Conservation (phyloP, 2,113 vertebrate species). For the Oreotrochilus melanogaster region DNA sequence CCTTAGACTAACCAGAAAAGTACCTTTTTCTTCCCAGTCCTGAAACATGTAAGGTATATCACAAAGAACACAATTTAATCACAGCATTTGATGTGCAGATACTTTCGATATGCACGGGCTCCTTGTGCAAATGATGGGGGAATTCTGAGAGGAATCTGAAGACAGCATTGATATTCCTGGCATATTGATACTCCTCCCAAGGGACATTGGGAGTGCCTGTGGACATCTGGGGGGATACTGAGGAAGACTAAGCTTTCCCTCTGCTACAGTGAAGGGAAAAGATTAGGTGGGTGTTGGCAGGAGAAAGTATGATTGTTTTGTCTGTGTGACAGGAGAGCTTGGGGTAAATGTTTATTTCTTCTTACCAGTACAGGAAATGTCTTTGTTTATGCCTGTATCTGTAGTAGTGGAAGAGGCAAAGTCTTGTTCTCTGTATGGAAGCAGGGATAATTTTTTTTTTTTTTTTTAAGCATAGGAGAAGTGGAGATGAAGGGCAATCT, state of each 20-base stretch:
- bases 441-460: not conserved
- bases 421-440: not conserved
- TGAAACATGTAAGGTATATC: not conserved
- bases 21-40: not conserved
- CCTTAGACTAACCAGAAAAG: not conserved
- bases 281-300: not conserved
- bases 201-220: not conserved
- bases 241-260: not conserved
- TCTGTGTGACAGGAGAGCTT: not conserved
- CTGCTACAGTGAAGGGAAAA: not conserved
- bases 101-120: not conserved
- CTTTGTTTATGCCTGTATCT: conserved; percentile 3
- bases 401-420: not conserved
- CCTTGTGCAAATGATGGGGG: not conserved
- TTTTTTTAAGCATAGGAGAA: not conserved
- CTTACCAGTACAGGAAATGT: not conserved
- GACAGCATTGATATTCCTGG: not conserved
- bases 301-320: conserved; percentile 38
- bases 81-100: not conserved
- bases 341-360: conserved; percentile 40
- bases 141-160: not conserved
- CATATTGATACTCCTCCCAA: too few species aligned
- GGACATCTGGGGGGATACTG: not conserved
- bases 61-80: not conserved
- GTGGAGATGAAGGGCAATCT: not conserved